Base-by-base conservation (phyloP, 2,888 invertebrate species). In the Machimus atricapillus region DNA sequence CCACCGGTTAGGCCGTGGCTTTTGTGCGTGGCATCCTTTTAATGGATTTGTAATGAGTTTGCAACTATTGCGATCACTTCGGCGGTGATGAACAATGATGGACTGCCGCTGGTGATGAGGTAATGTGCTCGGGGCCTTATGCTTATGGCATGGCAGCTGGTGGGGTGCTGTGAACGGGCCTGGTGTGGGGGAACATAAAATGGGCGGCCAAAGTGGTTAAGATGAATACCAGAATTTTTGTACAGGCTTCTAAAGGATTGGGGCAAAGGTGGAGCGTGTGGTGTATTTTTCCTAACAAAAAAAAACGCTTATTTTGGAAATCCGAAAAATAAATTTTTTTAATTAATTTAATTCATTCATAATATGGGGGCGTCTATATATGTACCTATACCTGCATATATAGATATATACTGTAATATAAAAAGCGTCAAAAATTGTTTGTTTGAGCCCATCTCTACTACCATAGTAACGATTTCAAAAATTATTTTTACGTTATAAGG, bases 1-100 rank as follows among this genome's bases (percentile, higher is more conserved):
- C 58, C 27, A 37, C 78, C 86, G 56, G 66, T 77, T 81, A 16
- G 66, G 56, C 37, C 37, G 14, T 66, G 87, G 74, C 74, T 87
- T 82, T 81, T 87, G 81, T 79, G 82, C 87, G 77, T 81, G 43
- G 56, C 78, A 88, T 88, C 88, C 86, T 86, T 85, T 87, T 88
- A 88, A 88, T 88, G 88, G 88, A 88, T 88, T 88, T 88, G 88
- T 87, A 88, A 88, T 88, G 88, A 88, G 87, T 88, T 88, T 88
- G 86, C 86, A 87, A 86, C 87, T 85, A 78, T 86, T 87, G 73
- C 74, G 34, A 86, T 79, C 85, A 83, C 79, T 85, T 87, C 40
- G 46, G 76, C 34, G 79, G 85, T 76, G 83, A 77, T 58, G 76
- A 79, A 85, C 86, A 73, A 87, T 88, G 87, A 87, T 87, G 79